phyloP scores from a whole-genome alignment of 2,113 vertebrate genomes.

The Cyrtonyx montezumae region DNA sequence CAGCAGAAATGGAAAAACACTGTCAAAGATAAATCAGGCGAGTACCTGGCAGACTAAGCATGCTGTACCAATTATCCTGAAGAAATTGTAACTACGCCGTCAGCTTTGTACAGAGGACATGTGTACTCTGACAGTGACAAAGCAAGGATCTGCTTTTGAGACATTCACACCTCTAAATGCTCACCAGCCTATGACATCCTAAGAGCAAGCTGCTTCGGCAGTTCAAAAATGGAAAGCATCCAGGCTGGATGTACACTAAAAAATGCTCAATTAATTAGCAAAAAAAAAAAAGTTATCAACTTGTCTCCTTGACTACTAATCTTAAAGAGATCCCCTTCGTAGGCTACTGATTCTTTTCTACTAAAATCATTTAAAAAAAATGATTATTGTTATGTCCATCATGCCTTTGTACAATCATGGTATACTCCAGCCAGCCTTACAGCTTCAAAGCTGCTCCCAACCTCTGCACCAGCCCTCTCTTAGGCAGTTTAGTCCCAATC shows the following conservation, averaged over 20 bases:
- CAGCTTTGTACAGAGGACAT: neutral
- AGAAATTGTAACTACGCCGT: neutral
- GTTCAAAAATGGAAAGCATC: neutral
- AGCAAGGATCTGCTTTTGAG: neutral
- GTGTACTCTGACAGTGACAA: neutral
- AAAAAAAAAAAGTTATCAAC: neutral
- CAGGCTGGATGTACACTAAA: neutral
- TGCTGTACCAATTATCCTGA: neutral
- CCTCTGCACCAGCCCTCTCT: neutral
- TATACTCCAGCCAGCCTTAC: neutral
- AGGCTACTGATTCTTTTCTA: neutral
- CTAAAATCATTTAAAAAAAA: neutral
- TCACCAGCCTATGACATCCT: neutral
- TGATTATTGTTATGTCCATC: neutral
- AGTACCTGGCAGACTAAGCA: neutral
- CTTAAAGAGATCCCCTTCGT: neutral
- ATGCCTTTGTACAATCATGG: fast-evolving
- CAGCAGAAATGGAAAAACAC: neutral
- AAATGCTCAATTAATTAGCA: neutral
- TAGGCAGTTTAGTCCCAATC: neutral
- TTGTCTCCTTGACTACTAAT: neutral
- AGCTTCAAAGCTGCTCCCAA: neutral
- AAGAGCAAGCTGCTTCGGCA: neutral
- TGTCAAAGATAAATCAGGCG: neutral
- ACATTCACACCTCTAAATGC: neutral